Base-by-base conservation (phyloP, 1,140 invertebrate genomes). In the Hermetia illucens region DNA sequence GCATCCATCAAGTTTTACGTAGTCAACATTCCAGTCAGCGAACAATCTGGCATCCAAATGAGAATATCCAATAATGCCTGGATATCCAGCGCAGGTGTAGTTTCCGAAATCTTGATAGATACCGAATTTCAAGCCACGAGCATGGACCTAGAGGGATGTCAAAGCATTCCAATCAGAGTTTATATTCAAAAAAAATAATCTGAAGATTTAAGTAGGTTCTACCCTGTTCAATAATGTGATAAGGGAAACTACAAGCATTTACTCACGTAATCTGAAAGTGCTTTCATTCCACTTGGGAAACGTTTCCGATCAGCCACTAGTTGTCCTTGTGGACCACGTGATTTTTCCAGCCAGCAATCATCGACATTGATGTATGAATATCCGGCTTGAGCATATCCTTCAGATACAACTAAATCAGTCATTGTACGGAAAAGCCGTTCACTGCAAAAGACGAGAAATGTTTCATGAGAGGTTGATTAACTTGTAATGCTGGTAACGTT, bases 51-150 rank as follows among this genome's bases (percentile, higher is more conserved):
- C 90, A 66, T 96, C 93, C 47, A 66, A 18, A 51, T 87, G 69
- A 49, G 94, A 68, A 63, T 87, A 76, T 3, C 84, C 86, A 30
- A 92, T 68, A 42, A 89, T 82, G 25, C 93, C 94, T 12, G 93
- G 93, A 62, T 93, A 98, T 5, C 91, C 91, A 3, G 79, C 85
- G 53, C 94, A 98, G 0, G 94, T 98, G 52, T 82, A 82, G 46
- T 83, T 91, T 3, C 94, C 94, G 65, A 83, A 95, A 59, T 97
- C 92, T 61, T 94, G 89, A 58, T 98, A 98, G 42, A 97, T 94
- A 15, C 93, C 94, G 54, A 98, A 89, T 62, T 95, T 96, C 2
- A 98, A 64, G 31, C 88, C 90, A 65, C 83, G 86, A 5, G 76
- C 74, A 66, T 98, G 93, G 46, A 97, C 72, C 91, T 95, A 61